Evolutionary conservation across 2,797 vertebrate species (phyloP).

Genomic region (Sebastes elongatus): DNA sequence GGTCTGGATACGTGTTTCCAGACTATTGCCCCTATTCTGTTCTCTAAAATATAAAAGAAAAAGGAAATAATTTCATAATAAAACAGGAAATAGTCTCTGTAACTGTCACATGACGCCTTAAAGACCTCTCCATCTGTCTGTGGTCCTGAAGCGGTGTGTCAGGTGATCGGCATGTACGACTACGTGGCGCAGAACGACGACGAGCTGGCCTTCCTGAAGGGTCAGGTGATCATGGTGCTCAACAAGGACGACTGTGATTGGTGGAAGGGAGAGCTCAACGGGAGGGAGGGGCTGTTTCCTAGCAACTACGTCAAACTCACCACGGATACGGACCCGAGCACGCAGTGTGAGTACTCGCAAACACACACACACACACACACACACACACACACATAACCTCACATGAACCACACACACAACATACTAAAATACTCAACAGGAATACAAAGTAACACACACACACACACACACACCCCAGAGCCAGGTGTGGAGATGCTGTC

Average conservation of each 20-base stretch:
- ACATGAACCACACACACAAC: neutral
- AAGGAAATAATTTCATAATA: neutral
- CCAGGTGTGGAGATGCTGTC: conserved; percentile 75
- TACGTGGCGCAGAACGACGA: conserved; percentile 98
- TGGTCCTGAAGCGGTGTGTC: conserved; percentile 86
- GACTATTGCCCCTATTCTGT: too few species aligned
- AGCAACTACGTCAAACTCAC: conserved; percentile 99
- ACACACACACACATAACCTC: neutral
- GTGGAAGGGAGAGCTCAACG: conserved; percentile 98
- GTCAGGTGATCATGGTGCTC: conserved; percentile 96
- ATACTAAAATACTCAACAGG: conserved; percentile 11
- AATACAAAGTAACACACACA: conserved; percentile 1
- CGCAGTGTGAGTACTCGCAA: conserved; percentile 93
- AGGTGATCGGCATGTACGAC: conserved; percentile 99
- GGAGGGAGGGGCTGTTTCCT: conserved; percentile 95
- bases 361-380: neutral
- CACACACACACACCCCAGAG: conserved; percentile 66
- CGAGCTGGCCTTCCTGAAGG: conserved; percentile 96
- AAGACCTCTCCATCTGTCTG: neutral
- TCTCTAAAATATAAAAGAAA: too few species aligned
- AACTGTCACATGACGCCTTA: neutral
- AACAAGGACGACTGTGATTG: conserved; percentile 98
- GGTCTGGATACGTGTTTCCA: too few species aligned
- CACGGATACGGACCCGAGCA: conserved; percentile 96
- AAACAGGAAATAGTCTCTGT: neutral